Base-by-base conservation (phyloP, 2,113 vertebrate genomes). In the Planiliza haematocheilus region DNA sequence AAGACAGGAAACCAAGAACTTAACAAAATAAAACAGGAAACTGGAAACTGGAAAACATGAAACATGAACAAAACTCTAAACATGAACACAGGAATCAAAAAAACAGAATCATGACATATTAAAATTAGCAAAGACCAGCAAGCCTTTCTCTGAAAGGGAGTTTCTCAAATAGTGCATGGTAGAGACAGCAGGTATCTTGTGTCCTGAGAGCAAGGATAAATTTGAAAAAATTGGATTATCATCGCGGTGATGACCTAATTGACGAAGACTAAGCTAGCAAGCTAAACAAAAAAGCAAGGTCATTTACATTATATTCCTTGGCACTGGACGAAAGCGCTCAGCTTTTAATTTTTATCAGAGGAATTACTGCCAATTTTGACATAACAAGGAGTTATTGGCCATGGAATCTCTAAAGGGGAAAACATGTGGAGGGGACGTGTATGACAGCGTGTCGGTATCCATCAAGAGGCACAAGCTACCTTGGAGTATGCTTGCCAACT, bases 131-230 rank as follows among this genome's bases (percentile, higher is more conserved):
- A 70, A n/a, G n/a, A n/a, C n/a, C n/a, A n/a, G n/a, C n/a, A n/a
- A n/a, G n/a, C 57, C 49, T 39, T 13, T 61, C 11, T 48, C 20
- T 8, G 9, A n/a, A n/a, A n/a, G 49, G 2, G n/a, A 70, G 55
- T 67, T 84, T 84, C 36, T 86, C n/a, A 69, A 84, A 77, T 67
- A 77, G 1, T 63, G 57, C 36, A 74, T 72, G 70, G 8, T 64
- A 30, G 46, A 83, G 64, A 70, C 63, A 14, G 70, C 66, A 45
- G 34, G 21, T 71, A 2, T 69, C 11, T 38, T 69, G 24, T 81
- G 74, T 60, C 62, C 42, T n/a, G n/a, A n/a, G n/a, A n/a, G n/a
- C n/a, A n/a, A n/a, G n/a, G n/a, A n/a, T n/a, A n/a, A n/a, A n/a
- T n/a, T n/a, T n/a, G n/a, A n/a, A n/a, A n/a, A 72, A 42, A 70